A percentile compares a stretch with the other conserved stretches of the same genome.
Conservation (phyloP, 2,113 vertebrate species). For the Eidolon helvum region DNA sequence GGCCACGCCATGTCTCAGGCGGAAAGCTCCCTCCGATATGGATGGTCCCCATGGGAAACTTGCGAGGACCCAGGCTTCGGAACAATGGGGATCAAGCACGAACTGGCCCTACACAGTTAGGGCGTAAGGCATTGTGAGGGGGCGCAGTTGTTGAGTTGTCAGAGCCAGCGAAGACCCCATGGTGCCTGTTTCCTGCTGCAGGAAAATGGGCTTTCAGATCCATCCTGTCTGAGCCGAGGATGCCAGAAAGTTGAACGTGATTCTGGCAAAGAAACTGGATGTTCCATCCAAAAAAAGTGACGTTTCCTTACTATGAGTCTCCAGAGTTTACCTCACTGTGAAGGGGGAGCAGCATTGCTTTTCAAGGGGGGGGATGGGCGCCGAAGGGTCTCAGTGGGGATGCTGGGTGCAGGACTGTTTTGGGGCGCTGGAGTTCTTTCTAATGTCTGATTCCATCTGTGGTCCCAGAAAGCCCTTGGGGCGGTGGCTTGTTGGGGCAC, state of each 20-base stretch:
- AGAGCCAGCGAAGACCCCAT: not conserved
- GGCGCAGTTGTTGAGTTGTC: not conserved
- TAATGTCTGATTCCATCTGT: not conserved
- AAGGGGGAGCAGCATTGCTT: not conserved
- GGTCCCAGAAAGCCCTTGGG: not conserved
- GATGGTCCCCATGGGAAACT: not conserved
- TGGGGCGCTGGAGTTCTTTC: not conserved
- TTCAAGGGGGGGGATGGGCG: not conserved
- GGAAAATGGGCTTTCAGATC: conserved; percentile 6
- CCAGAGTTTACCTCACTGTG: not conserved
- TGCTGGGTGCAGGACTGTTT: not conserved
- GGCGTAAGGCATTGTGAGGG: fast-evolving
- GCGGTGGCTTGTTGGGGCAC: not conserved
- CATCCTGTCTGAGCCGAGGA: not conserved
- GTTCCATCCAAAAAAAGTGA: conserved; percentile 42
- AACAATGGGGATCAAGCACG: not conserved
- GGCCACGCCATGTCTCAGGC: not conserved
- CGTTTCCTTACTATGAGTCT: not conserved
- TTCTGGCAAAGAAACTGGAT: conserved; percentile 19
- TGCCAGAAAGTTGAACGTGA: conserved; percentile 36
- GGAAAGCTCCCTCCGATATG: not conserved
- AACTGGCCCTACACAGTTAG: not conserved
- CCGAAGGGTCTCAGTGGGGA: not conserved
- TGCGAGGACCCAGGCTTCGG: not conserved
- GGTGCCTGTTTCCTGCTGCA: not conserved